Conservation (phyloP, 1,140 invertebrate genomes). For the Drosophila pseudoananassae region DNA sequence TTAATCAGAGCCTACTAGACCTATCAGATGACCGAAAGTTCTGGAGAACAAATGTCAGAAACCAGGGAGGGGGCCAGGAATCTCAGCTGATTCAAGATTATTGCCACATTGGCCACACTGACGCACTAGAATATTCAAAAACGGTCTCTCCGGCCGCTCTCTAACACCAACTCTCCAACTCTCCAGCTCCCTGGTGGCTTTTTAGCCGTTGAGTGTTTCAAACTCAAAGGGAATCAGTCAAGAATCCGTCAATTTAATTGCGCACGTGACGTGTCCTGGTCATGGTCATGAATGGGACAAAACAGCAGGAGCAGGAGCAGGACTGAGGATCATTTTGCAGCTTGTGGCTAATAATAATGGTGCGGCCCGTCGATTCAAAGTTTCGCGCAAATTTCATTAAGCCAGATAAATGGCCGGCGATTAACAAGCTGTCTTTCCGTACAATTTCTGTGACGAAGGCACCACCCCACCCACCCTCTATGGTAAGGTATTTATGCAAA, state of each 20-base stretch:
- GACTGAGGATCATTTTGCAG: constrained; percentile 30
- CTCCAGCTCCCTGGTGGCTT: constrained; percentile 50
- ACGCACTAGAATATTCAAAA: too few relatives aligned
- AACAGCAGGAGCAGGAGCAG: not conserved
- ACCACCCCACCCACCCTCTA: constrained; percentile 5
- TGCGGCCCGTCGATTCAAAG: constrained; percentile 46
- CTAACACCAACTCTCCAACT: too few relatives aligned
- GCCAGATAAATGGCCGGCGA: constrained; percentile 82
- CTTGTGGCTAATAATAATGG: constrained; percentile 43
- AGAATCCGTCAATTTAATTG: constrained; percentile 79
- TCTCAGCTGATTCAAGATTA: not conserved
- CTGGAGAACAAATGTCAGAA: not conserved
- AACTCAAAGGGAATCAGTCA: constrained; percentile 55
- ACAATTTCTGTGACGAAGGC: not conserved
- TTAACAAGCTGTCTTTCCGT: constrained; percentile 58
- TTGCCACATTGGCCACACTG: not conserved
- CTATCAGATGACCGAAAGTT: not conserved
- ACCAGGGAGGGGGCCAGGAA: not conserved
- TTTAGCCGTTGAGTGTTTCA: constrained; percentile 27
- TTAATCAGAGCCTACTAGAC: not conserved
- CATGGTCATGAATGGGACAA: constrained; percentile 40
- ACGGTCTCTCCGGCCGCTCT: too few relatives aligned
- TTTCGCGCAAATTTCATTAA: constrained; percentile 83
- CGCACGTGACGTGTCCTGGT: constrained; percentile 67
- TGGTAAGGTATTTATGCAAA: constrained; percentile 69